Evolutionary conservation across 2,888 invertebrate species (phyloP), one percentile per base, ranked within the genome.

Genomic region (Xestobium rufovillosum): DNA sequence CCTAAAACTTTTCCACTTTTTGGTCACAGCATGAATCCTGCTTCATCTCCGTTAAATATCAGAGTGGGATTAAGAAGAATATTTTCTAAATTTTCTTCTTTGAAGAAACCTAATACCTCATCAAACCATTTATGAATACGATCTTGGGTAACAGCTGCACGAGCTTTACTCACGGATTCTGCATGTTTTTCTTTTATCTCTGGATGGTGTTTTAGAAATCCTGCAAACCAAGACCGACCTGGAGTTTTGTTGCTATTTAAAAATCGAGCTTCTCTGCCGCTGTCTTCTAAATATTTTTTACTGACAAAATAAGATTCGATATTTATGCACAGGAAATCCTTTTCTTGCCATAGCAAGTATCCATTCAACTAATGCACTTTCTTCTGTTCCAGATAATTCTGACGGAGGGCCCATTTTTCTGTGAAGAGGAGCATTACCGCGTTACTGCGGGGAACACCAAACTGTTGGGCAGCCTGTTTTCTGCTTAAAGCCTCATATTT

Each of bases 371-470:
- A n/a, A n/a, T n/a, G n/a, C n/a, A n/a, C n/a, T n/a, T n/a, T n/a
- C n/a, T n/a, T n/a, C n/a, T n/a, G n/a, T n/a, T n/a, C n/a, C n/a
- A n/a, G n/a, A n/a, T n/a, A n/a, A n/a, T n/a, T n/a, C n/a, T n/a
- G n/a, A n/a, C n/a, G n/a, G n/a, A n/a, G n/a, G n/a, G n/a, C n/a
- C n/a, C n/a, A n/a, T n/a, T n/a, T n/a, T n/a, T n/a, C n/a, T n/a
- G n/a, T n/a, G n/a, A n/a, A n/a, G n/a, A n/a, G n/a, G n/a, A n/a
- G n/a, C n/a, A n/a, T n/a, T n/a, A 6, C 36, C 15, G 3, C 17
- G 26, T 6, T 31, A n/a, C 2, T 31, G 12, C 14, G 36, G 3
- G 31, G 31, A 36, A 36, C 25, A n/a, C 31, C 13, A 26, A 30
- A 30, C 14, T 31, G 23, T 12, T 11, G 4, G 3, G 25, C 36